These are phyloP conservation scores for Nebria ingens DNA, from an alignment of 1,140 invertebrate genomes.

Conservation along the genomic window DNA sequence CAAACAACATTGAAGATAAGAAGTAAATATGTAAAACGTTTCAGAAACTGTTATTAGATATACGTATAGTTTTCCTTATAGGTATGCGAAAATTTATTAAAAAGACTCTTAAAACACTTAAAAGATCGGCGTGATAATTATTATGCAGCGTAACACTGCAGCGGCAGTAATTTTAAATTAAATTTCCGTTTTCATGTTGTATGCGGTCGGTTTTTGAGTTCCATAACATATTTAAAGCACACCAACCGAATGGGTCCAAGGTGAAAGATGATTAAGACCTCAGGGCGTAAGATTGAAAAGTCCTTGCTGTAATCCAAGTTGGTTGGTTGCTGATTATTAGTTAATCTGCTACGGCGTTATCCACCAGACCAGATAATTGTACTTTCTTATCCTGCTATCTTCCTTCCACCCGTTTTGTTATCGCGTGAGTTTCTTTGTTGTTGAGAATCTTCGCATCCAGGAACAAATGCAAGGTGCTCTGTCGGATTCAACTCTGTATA, in stretches of 20 bases:
- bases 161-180: background rate
- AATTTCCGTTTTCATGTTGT: background rate
- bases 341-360: slow-evolving; percentile 11
- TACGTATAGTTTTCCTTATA: no score
- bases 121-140: no score
- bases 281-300: slow-evolving; percentile 6
- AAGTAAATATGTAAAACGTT: no score
- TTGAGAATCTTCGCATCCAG: background rate
- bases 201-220: no score
- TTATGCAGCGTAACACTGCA: background rate
- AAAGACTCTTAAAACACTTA: no score
- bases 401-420: background rate
- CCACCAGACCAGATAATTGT: slow-evolving; percentile 17
- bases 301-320: slow-evolving; percentile 3
- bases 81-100: no score
- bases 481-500: slow-evolving; percentile 2
- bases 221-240: no score
- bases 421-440: background rate
- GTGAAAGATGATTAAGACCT: slow-evolving; percentile 4
- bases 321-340: slow-evolving; percentile 4
- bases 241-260: no score
- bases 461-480: background rate
- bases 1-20: no score
- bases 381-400: slow-evolving; percentile 12
- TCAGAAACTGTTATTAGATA: no score